Base-by-base conservation (phyloP, 2,888 invertebrate genomes). In the Drosophila silvestris region DNA sequence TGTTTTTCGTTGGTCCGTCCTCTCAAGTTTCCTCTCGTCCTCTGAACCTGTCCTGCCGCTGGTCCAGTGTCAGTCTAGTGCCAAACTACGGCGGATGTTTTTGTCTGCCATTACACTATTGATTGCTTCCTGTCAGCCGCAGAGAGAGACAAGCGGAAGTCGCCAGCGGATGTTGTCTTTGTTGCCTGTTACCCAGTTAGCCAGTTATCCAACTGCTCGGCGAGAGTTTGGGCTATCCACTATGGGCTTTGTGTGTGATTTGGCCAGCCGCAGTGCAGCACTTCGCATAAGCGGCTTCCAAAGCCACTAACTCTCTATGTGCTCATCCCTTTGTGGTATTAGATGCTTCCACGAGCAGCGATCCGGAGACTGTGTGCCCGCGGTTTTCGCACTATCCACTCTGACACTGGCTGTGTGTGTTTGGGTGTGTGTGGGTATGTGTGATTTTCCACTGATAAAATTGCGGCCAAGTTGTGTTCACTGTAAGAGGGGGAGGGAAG, bases 81-180 rank as follows among this genome's bases (percentile, higher is more conserved):
- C 56, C 71, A 79, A 79, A 75, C 71, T 72, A 70, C 62, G 58
- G 70, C 68, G 81, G 85, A 82, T 89, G 87, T 83, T 74, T 80
- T 82, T 91, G 90, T 90, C 87, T 81, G 85, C 82, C 79, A 81
- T 89, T 85, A 89, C 85, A 90, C 91, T 90, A 90, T 91, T 90
- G 90, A 90, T 90, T 88, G 81, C 86, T 90, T 91, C 90, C 91
- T 85, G 90, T 82, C 90, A 85, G 83, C 83, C 85, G 70, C 88
- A 85, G 85, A 75, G 75, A 74, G 79, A 75, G 81, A 76, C 79
- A 82, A 88, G 75, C 87, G 87, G 81, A 89, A 79, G 74, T 72
- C 60, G 75, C 62, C 66, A 74, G 61, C 87, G 89, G 89, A 89
- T 83, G 91, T 83, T 79, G 72, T 56, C 61, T 69, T 83, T 81